Evolutionary conservation across 2,113 vertebrate species (phyloP).

Genomic region (Eidolon helvum): DNA sequence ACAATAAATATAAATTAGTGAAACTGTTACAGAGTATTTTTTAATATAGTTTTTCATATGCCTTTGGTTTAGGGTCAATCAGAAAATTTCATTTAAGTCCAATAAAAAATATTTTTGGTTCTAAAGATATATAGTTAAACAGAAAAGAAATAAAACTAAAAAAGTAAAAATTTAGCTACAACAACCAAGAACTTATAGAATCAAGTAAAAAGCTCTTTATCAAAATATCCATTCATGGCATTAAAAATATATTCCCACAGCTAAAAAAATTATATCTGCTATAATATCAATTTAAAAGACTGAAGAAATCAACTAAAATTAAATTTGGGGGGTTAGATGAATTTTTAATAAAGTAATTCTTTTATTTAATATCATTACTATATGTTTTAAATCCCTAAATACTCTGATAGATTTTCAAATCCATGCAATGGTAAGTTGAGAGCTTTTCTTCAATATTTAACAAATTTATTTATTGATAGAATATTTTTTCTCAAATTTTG

Average conservation of each 20-base stretch:
- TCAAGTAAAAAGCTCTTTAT: neutral
- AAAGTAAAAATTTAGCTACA: neutral
- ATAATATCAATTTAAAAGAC: neutral
- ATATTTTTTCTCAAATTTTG: neutral
- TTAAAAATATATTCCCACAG: constrained; percentile 33
- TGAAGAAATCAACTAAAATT: neutral
- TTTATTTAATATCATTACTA: constrained; percentile 13
- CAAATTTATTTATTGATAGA: neutral
- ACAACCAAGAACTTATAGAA: neutral
- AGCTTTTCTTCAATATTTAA: constrained; percentile 28
- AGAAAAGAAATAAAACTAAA: neutral
- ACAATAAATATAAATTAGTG: constrained; percentile 1
- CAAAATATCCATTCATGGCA: neutral
- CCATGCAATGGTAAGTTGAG: neutral
- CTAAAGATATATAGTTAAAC: neutral
- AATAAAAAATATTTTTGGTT: neutral
- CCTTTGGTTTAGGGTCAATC: neutral
- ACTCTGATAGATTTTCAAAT: neutral
- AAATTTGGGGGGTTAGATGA: constrained; percentile 3
- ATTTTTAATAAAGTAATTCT: neutral
- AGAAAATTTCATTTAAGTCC: neutral
- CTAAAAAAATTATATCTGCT: neutral
- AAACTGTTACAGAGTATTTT: neutral
- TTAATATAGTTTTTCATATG: neutral
- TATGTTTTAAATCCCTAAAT: neutral